These are phyloP conservation scores for Noctua pronuba DNA, from an alignment of 2,888 invertebrate genomes.

Conservation along the genomic window DNA sequence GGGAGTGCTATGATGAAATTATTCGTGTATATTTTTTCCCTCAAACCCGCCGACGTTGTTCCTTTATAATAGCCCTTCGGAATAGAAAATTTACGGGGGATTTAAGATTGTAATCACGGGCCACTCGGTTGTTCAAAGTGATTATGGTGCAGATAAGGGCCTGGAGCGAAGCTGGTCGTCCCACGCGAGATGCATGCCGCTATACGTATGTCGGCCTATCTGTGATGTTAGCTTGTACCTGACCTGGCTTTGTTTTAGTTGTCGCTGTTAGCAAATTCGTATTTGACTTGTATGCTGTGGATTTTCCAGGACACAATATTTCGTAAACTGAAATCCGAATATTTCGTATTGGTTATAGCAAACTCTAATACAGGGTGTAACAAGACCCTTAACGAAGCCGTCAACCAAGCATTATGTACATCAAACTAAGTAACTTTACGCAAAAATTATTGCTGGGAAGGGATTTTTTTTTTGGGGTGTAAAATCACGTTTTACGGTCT, in stretches of 20 bases:
- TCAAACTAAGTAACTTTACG: too few relatives aligned
- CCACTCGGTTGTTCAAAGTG: conserved; percentile 89
- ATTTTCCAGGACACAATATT: conserved; percentile 8
- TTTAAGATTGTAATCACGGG: conserved; percentile 88
- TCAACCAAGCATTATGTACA: too few relatives aligned
- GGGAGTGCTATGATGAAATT: conserved; percentile 88
- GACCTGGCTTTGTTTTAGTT: conserved; percentile 65
- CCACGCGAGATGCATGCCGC: conserved; percentile 79
- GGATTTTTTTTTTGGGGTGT: too few relatives aligned
- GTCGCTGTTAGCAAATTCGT: conserved; percentile 66
- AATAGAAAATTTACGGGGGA: conserved; percentile 89
- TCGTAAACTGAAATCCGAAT: conserved; percentile 5
- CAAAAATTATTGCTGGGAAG: too few relatives aligned
- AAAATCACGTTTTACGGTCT: too few relatives aligned
- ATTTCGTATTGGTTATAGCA: not conserved
- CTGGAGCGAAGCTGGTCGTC: conserved; percentile 82
- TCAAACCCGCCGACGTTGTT: conserved; percentile 83
- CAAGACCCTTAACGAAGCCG: too few relatives aligned
- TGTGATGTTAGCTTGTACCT: conserved; percentile 69
- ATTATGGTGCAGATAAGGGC: conserved; percentile 87
- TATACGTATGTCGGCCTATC: conserved; percentile 70
- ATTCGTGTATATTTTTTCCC: conserved; percentile 89
- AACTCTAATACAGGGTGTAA: not conserved
- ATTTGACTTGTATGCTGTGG: conserved; percentile 46
- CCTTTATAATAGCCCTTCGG: conserved; percentile 85